Base-by-base conservation (phyloP, 2,113 vertebrate genomes). In the Tinamus guttatus region DNA sequence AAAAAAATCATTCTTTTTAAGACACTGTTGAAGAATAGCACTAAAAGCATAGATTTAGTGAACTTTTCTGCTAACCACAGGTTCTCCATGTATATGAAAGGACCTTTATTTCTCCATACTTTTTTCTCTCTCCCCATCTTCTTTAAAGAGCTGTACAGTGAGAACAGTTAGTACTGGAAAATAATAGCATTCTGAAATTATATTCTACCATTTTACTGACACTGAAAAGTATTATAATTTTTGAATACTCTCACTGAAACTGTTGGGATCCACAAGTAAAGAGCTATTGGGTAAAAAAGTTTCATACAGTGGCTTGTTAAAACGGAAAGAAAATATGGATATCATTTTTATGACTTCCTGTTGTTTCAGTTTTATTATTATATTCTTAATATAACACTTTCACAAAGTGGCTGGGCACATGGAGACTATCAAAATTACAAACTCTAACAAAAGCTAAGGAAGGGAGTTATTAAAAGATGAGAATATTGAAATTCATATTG, bases 401-500 rank as follows among this genome's bases (percentile, higher is more conserved):
- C 36, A 90, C 47, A 89, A 79, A 30, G 47, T 79, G 28, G 56
- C 94, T 81, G 64, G 52, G 75, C 51, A 80, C 64, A 24, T 59
- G 43, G 20, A 93, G 81, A 76, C n/a, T 54, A 90, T 86, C 81
- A 83, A 96, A 93, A 95, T 88, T 65, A 95, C n/a, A 85, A 92
- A 96, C 76, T 34, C 4, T 85, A 87, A 73, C 8, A 24, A 89
- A 90, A 96, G 43, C 21, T 90, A 84, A 89, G 93, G 76, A 92
- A 81, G 4, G 7, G 38, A 68, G 69, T 87, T 93, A 89, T 85
- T 94, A 95, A 93, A 96, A 90, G n/a, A 79, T 9, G 60, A 90
- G 49, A 94, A 65, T 83, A 96, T 65, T 89, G 93, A 84, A 96
- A 93, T 69, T 38, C 5, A 16, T 93, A 89, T 93, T 1, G 27